Percentiles rank a stretch among this genome's conserved stretches.
phyloP scores from a whole-genome alignment of 2,888 invertebrate species.

The Metacarcinus magister region DNA sequence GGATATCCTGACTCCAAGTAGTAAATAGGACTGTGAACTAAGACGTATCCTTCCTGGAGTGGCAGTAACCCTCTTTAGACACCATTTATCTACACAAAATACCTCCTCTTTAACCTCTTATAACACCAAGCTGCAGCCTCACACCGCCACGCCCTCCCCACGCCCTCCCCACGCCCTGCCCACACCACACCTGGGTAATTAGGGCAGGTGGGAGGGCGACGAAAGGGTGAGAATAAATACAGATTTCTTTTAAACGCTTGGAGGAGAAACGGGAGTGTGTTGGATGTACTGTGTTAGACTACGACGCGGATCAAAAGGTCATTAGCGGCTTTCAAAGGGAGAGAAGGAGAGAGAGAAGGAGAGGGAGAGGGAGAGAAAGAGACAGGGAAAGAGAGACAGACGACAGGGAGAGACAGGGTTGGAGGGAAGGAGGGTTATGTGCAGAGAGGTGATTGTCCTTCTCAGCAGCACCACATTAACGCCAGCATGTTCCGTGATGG shows the following conservation, averaged over 20 bases:
- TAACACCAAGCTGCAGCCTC: background rate
- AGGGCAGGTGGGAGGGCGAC: background rate
- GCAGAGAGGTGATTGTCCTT: background rate
- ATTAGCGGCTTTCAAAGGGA: background rate
- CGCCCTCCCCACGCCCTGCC: background rate
- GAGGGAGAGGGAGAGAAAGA: background rate
- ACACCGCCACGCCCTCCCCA: background rate
- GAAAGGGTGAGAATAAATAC: background rate
- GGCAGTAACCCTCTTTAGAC: background rate
- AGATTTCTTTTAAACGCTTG: background rate
- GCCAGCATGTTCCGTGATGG: background rate
- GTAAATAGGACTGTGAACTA: background rate
- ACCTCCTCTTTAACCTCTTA: constrained; percentile 1
- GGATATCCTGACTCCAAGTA: background rate
- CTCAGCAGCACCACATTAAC: background rate
- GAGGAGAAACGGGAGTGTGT: background rate
- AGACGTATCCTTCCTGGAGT: background rate
- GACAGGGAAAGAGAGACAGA: background rate
- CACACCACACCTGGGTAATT: background rate
- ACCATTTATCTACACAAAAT: background rate
- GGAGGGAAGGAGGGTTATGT: background rate
- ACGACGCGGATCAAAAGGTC: background rate
- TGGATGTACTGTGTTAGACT: background rate
- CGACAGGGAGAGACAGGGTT: background rate
- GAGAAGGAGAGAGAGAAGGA: background rate